Evolutionary conservation across 2,888 invertebrate genomes (phyloP).

Genomic region (Drosophila sordidapex): DNA sequence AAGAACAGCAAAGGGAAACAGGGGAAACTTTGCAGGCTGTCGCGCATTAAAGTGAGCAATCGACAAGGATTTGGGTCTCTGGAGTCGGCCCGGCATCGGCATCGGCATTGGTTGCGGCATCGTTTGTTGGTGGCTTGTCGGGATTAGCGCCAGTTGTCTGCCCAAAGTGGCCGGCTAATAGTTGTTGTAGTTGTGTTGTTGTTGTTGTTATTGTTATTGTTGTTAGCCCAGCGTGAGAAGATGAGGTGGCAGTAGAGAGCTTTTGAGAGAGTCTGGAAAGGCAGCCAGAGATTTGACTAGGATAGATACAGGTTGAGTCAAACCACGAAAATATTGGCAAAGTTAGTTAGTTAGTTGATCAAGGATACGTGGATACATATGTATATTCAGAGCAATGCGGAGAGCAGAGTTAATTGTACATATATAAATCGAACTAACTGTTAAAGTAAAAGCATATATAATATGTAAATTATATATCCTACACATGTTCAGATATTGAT

Average conservation of each 20-base stretch:
- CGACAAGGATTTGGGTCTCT: conserved; percentile 70
- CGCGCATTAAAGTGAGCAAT: conserved; percentile 77
- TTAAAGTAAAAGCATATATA: neutral
- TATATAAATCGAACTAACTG: neutral
- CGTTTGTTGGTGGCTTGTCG: conserved; percentile 47
- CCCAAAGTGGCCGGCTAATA: conserved; percentile 72
- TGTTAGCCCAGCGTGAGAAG: conserved; percentile 63
- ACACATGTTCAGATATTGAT: neutral
- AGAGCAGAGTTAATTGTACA: neutral
- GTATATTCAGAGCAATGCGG: neutral
- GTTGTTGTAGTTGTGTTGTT: conserved; percentile 39
- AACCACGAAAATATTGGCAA: neutral
- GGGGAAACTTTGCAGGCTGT: conserved; percentile 45
- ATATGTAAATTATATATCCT: neutral
- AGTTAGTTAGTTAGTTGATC: neutral
- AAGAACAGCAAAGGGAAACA: conserved; percentile 1
- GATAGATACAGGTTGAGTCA: neutral
- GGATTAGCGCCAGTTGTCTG: conserved; percentile 71
- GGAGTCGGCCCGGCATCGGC: conserved; percentile 21
- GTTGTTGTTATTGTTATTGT: conserved; percentile 18
- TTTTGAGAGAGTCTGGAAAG: neutral
- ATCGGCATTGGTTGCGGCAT: conserved; percentile 9
- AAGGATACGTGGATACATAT: neutral
- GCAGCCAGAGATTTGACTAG: neutral
- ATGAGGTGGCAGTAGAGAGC: conserved; percentile 8